These are phyloP conservation scores for Ammodytes dubius DNA, from an alignment of 2,113 vertebrate genomes.

Conservation along the genomic window DNA sequence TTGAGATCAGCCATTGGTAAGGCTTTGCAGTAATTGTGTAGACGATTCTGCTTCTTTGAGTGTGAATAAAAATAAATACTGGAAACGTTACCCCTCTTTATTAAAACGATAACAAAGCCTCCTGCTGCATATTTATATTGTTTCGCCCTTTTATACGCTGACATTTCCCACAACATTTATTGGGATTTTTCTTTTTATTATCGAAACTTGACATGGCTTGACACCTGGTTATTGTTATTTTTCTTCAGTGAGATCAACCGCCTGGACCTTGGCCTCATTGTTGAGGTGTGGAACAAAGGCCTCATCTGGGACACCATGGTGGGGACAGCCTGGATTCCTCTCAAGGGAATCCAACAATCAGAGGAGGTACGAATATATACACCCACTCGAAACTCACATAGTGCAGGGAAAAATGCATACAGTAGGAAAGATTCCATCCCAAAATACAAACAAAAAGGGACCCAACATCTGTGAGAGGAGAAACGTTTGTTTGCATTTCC, in stretches of 20 bases:
- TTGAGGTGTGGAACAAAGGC: constrained; percentile 99
- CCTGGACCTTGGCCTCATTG: constrained; percentile 95
- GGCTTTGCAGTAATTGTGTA: constrained; percentile 11
- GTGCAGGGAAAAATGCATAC: not conserved
- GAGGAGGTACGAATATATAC: constrained; percentile 88
- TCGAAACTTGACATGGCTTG: not conserved
- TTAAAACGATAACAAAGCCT: constrained; percentile 3
- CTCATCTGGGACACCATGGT: constrained; percentile 99
- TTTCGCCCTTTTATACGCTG: constrained; percentile 1
- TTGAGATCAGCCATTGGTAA: constrained; percentile 36
- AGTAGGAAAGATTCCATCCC: not conserved
- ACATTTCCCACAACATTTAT: constrained; percentile 16
- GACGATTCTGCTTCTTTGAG: constrained; percentile 17
- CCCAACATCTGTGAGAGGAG: not conserved
- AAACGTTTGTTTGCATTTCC: not conserved
- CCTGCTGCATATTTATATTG: not conserved
- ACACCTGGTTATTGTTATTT: constrained; percentile 14
- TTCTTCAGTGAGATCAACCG: constrained; percentile 93
- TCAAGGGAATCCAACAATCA: constrained; percentile 91
- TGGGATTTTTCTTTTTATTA: not conserved
- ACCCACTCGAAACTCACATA: not conserved
- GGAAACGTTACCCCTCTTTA: not conserved
- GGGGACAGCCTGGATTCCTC: constrained; percentile 94
- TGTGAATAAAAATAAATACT: not conserved
- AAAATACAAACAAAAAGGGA: not conserved